Evolutionary conservation across 2,888 invertebrate species (phyloP), one percentile per base, ranked within the genome.

Genomic region (Sclerodermus sp.): DNA sequence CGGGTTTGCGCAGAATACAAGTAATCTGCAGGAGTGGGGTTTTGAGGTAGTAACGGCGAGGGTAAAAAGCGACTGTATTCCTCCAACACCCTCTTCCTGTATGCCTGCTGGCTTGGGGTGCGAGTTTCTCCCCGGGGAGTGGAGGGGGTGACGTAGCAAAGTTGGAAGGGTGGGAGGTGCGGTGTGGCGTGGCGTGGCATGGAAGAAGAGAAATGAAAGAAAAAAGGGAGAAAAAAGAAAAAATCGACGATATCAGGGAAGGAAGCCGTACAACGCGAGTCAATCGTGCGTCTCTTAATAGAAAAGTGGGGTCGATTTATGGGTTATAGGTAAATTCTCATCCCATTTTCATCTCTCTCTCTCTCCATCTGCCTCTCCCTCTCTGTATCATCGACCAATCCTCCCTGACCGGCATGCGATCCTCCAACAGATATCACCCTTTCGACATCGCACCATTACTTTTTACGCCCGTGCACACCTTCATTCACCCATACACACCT

Each of bases 251-350:
- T 15, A 42, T 38, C 42, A 57, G 51, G 62, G 67, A 73, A 70
- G 70, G 69, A 72, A 69, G 64, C 68, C 63, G 73, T 70, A 71
- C 73, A 72, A 73, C 70, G 70, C 73, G 69, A 76, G 75, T 75
- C 75, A 75, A 75, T 75, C 75, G 75, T 71, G 74, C 72, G 74
- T 74, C 74, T 74, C 74, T 75, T 75, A 75, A 75, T 75, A 76
- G 75, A 75, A 76, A 76, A 76, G 75, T 74, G 74, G 72, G 73
- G 74, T 76, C 75, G 75, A 76, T 76, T 75, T 75, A 75, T 75
- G 75, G 74, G 75, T 76, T 75, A 74, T 74, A 75, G 75, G 74
- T 71, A 75, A 74, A 74, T 73, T 60, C 64, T 60, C 60, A 56
- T 58, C 66, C 54, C 34, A 59, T 63, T 63, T 16, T 10, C 39